Evolutionary conservation across 2,797 vertebrate species (phyloP).

Genomic region (Melanotaenia pygmaea): DNA sequence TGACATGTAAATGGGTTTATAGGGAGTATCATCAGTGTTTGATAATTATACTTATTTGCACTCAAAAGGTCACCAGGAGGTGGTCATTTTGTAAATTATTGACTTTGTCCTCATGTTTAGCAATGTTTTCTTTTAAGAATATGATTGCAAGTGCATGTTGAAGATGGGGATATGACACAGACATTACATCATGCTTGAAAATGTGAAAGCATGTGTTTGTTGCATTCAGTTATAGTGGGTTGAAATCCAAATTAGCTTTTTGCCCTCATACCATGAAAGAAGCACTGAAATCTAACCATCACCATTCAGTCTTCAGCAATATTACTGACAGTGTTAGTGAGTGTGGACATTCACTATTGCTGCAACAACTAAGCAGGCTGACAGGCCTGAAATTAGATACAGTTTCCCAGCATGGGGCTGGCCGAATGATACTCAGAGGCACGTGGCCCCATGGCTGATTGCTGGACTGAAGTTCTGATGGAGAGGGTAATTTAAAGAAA

Average conservation of each 20-base stretch:
- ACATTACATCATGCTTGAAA: not conserved
- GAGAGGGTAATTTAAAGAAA: conserved; percentile 75
- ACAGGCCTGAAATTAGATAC: conserved; percentile 45
- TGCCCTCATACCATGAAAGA: conserved; percentile 28
- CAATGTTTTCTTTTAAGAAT: not conserved
- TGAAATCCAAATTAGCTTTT: conserved; percentile 39
- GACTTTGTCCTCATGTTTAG: too few relatives aligned
- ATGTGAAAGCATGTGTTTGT: not conserved
- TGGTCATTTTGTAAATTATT: too few relatives aligned
- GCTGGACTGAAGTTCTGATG: conserved; percentile 68
- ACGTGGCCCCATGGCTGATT: conserved; percentile 51
- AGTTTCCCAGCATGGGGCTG: conserved; percentile 38
- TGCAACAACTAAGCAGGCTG: conserved; percentile 16
- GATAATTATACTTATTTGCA: not conserved
- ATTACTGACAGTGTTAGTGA: conserved; percentile 5
- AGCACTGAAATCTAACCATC: conserved; percentile 21
- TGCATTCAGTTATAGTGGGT: not conserved
- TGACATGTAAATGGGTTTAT: not conserved
- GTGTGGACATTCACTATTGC: conserved; percentile 14
- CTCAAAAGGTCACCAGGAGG: too few relatives aligned
- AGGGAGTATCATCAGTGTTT: not conserved
- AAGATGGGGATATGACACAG: not conserved
- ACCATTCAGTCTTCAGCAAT: conserved; percentile 39
- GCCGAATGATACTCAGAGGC: conserved; percentile 47
- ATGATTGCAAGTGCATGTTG: not conserved